These are phyloP conservation scores for Yasuhikotakia modesta DNA, from an alignment of 2,797 vertebrate genomes.

Conservation along the genomic window DNA sequence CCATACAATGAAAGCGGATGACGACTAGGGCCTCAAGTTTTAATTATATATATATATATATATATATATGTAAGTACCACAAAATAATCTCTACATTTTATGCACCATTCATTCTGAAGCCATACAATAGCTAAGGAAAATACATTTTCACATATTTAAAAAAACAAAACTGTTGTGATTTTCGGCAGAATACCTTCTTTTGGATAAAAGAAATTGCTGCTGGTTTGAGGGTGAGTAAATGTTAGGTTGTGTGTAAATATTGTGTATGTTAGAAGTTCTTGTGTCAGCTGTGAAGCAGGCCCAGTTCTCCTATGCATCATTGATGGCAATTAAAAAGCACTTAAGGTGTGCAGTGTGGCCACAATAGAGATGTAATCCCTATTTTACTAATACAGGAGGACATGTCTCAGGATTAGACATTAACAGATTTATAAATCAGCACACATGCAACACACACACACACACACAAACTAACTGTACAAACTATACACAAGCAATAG, in stretches of 20 bases:
- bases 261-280: slow-evolving; percentile 71
- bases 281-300: slow-evolving; percentile 69
- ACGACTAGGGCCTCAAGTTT: neutral
- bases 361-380: slow-evolving; percentile 48
- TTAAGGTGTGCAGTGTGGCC: slow-evolving; percentile 63
- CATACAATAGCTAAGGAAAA: neutral
- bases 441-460: neutral
- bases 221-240: slow-evolving; percentile 19
- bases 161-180: neutral
- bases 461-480: too few species aligned
- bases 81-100: neutral
- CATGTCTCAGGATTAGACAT: slow-evolving; percentile 27
- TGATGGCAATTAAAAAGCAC: slow-evolving; percentile 64
- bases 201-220: slow-evolving; percentile 2
- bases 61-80: too few species aligned
- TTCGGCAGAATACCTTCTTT: neutral
- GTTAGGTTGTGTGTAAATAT: slow-evolving; percentile 69
- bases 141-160: neutral
- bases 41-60: too few species aligned
- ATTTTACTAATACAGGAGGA: slow-evolving; percentile 30
- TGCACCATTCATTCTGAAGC: neutral
- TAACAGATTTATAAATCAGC: slow-evolving; percentile 27
- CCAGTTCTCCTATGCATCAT: slow-evolving; percentile 56
- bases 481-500: too few species aligned
- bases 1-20: neutral